Base-by-base conservation (phyloP, 2,797 vertebrate genomes). In the Rousettus madagascariensis region DNA sequence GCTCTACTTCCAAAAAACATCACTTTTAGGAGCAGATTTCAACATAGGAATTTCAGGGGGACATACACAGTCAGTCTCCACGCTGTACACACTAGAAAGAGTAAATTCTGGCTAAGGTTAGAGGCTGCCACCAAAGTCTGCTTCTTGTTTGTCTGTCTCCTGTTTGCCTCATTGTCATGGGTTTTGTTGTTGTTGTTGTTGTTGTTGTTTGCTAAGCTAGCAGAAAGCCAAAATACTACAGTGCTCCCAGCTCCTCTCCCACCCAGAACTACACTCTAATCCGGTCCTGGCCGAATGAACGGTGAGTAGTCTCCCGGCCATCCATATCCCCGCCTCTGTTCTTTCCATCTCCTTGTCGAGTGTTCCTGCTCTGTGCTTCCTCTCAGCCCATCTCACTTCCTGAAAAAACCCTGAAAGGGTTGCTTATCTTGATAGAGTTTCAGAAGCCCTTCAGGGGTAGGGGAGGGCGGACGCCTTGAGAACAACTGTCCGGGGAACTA, bases 341-440 rank as follows among this genome's bases (percentile, higher is more conserved):
- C 65, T 75, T 82, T 74, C 90, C 38, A 41, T 59, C 61, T 53
- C 72, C 83, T 79, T 16, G 28, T 26, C 68, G 74, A 85, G 61
- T 1, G 65, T 63, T 87, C 59, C 49, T 71, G 61, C 92, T 85
- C 78, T 86, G 28, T 10, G 41, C 5, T 4, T 43, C 91, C 97
- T 93, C 97, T 19, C 84, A 49, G 51, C 38, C 87, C 51, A 71
- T 92, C 78, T 95, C 95, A 93, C 86, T 94, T 96, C 94, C 94
- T 95, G 71, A 6, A 91, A 80, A 26, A 33, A 38, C 38, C 6
- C 28, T 41, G 61, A 55, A 61, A 96, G 55, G 16, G 4, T 5
- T 0, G 91, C 94, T 98, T 89, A 96, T 92, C 97, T 90, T 1
- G 2, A 33, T 3, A 63, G 96, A 96, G 43, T 33, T 43, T 16